Conservation (phyloP, 1,140 invertebrate genomes). For the Adelges cooleyi region DNA sequence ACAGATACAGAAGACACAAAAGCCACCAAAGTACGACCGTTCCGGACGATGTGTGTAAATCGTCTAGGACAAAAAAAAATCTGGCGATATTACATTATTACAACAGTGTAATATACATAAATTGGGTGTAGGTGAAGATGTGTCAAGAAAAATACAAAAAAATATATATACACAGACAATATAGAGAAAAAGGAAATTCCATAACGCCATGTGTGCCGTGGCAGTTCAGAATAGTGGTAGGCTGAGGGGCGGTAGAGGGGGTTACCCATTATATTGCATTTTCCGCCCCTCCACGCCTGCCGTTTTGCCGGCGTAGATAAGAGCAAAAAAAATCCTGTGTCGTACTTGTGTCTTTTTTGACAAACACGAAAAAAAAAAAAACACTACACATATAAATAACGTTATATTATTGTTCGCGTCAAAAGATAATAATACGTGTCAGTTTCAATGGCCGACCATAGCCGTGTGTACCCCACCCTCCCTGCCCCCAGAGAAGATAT, state of each 20-base stretch:
- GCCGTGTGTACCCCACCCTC: background rate
- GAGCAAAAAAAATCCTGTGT: constrained; percentile 7
- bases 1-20: too few relatives aligned
- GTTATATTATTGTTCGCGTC: background rate
- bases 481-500: background rate
- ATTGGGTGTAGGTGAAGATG: too few relatives aligned
- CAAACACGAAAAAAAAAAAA: background rate
- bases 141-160: too few relatives aligned
- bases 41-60: background rate
- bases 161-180: too few relatives aligned
- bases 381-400: background rate
- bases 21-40: background rate
- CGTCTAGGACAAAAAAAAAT: background rate
- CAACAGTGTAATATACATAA: too few relatives aligned
- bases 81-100: background rate
- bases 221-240: background rate
- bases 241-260: background rate
- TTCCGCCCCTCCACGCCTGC: background rate
- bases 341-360: background rate
- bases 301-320: background rate
- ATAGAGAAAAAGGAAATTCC: background rate
- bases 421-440: background rate
- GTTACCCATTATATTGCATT: constrained; percentile 22
- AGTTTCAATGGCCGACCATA: background rate
- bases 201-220: background rate